Percentiles rank a stretch among this genome's conserved stretches.
Evolutionary conservation across 2,888 invertebrate species (phyloP).

Genomic region (Drosophila hamatofila): DNA sequence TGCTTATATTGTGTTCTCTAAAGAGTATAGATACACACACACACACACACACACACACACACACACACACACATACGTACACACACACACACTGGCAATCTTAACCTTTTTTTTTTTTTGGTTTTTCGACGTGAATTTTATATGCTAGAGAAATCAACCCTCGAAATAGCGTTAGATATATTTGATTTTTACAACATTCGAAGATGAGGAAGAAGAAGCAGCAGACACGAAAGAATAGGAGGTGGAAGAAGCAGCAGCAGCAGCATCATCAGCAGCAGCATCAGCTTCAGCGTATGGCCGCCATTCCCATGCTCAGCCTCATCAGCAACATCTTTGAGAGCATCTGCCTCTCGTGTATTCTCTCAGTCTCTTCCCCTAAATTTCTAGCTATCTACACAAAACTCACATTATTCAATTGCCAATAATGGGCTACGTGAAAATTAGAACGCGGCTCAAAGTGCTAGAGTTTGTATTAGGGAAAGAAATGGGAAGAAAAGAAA

Average conservation of each 20-base stretch:
- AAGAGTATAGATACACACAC: slow-evolving; percentile 37
- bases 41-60: slow-evolving; percentile 29
- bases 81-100: slow-evolving; percentile 10
- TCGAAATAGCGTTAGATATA: slow-evolving; percentile 69
- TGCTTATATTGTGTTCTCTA: slow-evolving; percentile 62
- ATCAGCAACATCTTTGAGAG: slow-evolving; percentile 49
- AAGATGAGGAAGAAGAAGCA: slow-evolving; percentile 28
- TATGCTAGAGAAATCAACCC: slow-evolving; percentile 66
- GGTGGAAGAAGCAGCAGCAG: slow-evolving; percentile 10
- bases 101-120: slow-evolving; percentile 45
- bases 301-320: slow-evolving; percentile 29
- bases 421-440: slow-evolving; percentile 6
- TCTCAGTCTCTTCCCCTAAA: slow-evolving; percentile 8
- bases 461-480: not conserved
- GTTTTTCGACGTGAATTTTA: slow-evolving; percentile 8
- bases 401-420: slow-evolving; percentile 20
- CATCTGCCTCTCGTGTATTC: slow-evolving; percentile 43
- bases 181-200: slow-evolving; percentile 57
- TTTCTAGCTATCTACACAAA: slow-evolving; percentile 11
- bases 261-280: slow-evolving; percentile 30
- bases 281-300: slow-evolving; percentile 36
- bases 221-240: slow-evolving; percentile 4
- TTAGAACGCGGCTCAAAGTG: not conserved
- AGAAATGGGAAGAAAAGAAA: not conserved
- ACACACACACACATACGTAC: slow-evolving; percentile 8